These are phyloP conservation scores for Cassiopea andromeda DNA, from an alignment of 30 jellyfish, hydroid and myxozoan species.

Conservation along the genomic window DNA sequence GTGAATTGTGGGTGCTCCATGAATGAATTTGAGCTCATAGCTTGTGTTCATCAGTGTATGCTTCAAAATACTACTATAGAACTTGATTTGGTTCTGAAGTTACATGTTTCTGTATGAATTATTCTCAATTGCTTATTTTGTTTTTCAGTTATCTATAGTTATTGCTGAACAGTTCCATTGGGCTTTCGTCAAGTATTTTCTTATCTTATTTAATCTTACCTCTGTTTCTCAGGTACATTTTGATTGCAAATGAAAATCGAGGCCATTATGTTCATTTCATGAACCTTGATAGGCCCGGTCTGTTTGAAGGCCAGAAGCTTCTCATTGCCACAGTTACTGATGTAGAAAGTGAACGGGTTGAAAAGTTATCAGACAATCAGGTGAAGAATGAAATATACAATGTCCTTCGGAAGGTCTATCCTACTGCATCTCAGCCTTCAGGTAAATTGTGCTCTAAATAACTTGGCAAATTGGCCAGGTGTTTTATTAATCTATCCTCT, in stretches of 20 bases:
- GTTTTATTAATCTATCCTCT: no score
- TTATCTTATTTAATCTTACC: neutral
- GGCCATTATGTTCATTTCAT: conserved; percentile 64
- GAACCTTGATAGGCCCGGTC: conserved; percentile 61
- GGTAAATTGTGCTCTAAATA: conserved; percentile 8
- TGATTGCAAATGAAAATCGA: conserved; percentile 60
- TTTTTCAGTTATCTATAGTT: no score
- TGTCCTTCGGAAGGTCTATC: conserved; percentile 57
- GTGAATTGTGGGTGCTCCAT: no score
- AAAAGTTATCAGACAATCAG: conserved; percentile 46
- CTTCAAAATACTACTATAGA: no score
- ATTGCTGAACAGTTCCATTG: no score
- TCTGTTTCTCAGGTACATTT: conserved; percentile 28
- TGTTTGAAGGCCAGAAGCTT: conserved; percentile 57
- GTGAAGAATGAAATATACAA: conserved; percentile 43
- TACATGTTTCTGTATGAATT: no score
- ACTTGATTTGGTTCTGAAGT: no score
- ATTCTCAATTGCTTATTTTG: no score
- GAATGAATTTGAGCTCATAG: no score
- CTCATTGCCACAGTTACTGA: conserved; percentile 73
- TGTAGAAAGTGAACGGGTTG: conserved; percentile 50
- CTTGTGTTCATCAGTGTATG: no score
- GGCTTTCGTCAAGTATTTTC: no score
- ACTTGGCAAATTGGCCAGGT: neutral
- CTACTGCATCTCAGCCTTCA: conserved; percentile 49